A percentile compares a stretch with the other conserved stretches of the same genome.
These are phyloP conservation scores for Hydrolagus affinis DNA, from an alignment of 2,113 vertebrate species.

Conservation along the genomic window DNA sequence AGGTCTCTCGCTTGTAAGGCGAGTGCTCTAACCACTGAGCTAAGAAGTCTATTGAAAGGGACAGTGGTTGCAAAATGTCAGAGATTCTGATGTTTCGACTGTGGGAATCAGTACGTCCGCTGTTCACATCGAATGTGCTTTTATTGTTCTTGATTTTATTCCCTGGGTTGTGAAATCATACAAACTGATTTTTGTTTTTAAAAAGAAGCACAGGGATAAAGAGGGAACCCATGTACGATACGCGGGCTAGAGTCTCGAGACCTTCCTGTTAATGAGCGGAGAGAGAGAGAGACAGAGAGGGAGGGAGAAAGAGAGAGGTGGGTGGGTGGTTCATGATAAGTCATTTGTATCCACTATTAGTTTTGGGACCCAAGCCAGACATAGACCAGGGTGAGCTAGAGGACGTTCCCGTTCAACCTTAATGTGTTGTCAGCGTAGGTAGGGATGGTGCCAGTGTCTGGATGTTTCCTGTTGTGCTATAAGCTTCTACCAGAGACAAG, in stretches of 20 bases:
- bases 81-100: neutral
- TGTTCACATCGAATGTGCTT: neutral
- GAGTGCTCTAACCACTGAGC: too few species aligned
- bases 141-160: slow-evolving; percentile 7
- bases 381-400: neutral
- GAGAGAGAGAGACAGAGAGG: neutral
- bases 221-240: neutral
- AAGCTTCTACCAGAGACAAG: too few species aligned
- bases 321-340: neutral
- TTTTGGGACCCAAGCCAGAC: neutral
- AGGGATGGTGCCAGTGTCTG: neutral
- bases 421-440: neutral
- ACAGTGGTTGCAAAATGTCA: too few species aligned
- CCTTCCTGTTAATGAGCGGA: too few species aligned
- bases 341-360: neutral
- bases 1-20: too few species aligned
- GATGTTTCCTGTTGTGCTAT: neutral
- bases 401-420: neutral
- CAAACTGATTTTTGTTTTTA: too few species aligned
- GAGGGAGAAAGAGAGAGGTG: neutral
- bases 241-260: neutral
- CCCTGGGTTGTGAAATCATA: neutral
- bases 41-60: too few species aligned
- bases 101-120: neutral
- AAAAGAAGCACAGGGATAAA: neutral